phyloP scores from a whole-genome alignment of 2,888 invertebrate species.

The Mesorhabditis sp. region DNA sequence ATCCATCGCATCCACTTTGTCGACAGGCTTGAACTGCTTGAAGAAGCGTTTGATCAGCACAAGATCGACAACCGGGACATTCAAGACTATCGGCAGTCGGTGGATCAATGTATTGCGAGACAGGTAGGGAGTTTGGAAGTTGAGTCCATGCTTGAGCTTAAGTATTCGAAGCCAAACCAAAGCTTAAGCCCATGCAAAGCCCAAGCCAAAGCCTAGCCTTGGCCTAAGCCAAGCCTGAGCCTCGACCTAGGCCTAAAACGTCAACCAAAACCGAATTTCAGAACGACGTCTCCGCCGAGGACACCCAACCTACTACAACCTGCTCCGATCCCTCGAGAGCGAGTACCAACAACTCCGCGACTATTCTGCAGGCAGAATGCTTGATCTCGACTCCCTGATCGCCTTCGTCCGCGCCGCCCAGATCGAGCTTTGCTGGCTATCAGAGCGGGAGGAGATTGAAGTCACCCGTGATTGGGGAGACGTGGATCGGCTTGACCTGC shows the following conservation, averaged over 20 bases:
- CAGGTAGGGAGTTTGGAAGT: conserved; percentile 63
- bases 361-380: conserved; percentile 76
- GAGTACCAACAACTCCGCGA: conserved; percentile 77
- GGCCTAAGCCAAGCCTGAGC: no score
- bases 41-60: conserved; percentile 81
- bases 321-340: conserved; percentile 83
- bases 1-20: conserved; percentile 72
- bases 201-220: no score
- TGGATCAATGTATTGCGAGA: conserved; percentile 79
- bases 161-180: not conserved
- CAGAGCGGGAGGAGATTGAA: conserved; percentile 89
- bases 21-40: conserved; percentile 80
- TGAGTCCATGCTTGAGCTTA: not conserved
- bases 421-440: conserved; percentile 84
- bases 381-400: conserved; percentile 81
- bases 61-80: conserved; percentile 84
- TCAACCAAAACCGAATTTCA: conserved; percentile 8
- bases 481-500: conserved; percentile 81
- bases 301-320: conserved; percentile 83
- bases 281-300: conserved; percentile 70
- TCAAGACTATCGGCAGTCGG: conserved; percentile 85
- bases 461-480: conserved; percentile 84
- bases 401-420: conserved; percentile 75
- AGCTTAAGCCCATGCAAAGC: no score
- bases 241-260: no score